Conservation (phyloP, 1,140 invertebrate genomes). For the Diabrotica undecimpunctata region DNA sequence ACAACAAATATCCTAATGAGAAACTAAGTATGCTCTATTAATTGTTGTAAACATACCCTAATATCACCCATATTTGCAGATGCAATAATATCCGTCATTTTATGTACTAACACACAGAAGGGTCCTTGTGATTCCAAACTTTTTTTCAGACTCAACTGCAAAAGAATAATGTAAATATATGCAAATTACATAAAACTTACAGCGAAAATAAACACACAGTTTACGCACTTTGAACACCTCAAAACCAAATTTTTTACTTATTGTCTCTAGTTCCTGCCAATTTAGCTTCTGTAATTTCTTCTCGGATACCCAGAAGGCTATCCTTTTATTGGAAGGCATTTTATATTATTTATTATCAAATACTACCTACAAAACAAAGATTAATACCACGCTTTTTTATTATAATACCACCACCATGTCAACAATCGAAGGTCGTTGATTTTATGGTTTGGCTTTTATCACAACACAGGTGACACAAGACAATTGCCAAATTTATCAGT, state of each 20-base stretch:
- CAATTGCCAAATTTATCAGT: too few relatives aligned
- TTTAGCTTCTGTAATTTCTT: constrained; percentile 82
- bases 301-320: constrained; percentile 85
- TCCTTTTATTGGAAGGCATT: constrained; percentile 40
- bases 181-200: constrained; percentile 6
- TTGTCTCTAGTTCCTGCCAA: constrained; percentile 65
- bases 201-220: constrained; percentile 13
- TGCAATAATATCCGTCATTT: constrained; percentile 78
- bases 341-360: constrained; percentile 1
- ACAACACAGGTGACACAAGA: too few relatives aligned
- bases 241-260: constrained; percentile 63
- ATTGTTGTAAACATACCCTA: constrained; percentile 22
- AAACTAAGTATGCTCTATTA: background rate
- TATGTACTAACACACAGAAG: constrained; percentile 79
- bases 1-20: background rate
- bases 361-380: background rate
- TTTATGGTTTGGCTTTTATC: background rate
- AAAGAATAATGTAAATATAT: constrained; percentile 34
- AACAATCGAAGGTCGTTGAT: background rate
- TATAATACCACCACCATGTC: background rate
- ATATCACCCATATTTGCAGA: constrained; percentile 63
- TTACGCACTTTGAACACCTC: constrained; percentile 64
- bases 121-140: constrained; percentile 75
- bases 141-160: constrained; percentile 70
- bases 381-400: background rate